phyloP scores from a whole-genome alignment of 2,113 vertebrate genomes.

The Corythaeola cristata region DNA sequence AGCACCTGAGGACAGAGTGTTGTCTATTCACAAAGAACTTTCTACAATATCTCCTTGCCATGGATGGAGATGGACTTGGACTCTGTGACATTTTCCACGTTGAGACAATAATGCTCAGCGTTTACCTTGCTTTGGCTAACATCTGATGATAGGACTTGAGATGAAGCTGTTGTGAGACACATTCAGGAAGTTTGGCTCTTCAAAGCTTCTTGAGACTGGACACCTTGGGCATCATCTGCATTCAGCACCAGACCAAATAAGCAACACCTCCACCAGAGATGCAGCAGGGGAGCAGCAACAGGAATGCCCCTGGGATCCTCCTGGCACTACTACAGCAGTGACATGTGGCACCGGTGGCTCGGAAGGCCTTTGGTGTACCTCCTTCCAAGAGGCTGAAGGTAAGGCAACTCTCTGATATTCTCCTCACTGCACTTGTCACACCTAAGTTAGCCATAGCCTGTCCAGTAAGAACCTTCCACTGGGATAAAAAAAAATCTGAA shows the following conservation, averaged over 20 bases:
- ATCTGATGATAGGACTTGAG: background rate
- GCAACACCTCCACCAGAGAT: background rate
- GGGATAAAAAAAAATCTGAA: background rate
- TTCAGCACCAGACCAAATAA: background rate
- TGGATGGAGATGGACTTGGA: background rate
- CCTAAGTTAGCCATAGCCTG: background rate
- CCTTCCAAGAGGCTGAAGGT: constrained; percentile 54
- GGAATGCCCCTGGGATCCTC: background rate
- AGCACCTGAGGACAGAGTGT: background rate
- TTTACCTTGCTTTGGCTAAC: background rate
- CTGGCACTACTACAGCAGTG: background rate
- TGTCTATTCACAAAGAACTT: background rate
- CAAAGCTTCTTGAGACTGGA: background rate
- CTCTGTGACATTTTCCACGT: background rate
- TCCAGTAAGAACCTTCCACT: background rate
- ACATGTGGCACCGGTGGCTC: background rate
- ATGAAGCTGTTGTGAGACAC: background rate
- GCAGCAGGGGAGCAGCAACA: background rate
- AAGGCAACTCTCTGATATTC: background rate
- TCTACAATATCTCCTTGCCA: background rate
- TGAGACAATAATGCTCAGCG: background rate
- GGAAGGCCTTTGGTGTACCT: background rate
- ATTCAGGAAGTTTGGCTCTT: background rate
- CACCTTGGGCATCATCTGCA: background rate
- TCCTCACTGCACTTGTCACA: background rate